A percentile compares a stretch with the other conserved stretches of the same genome.
Evolutionary conservation across 2,113 vertebrate species (phyloP).

Genomic region (Lontra canadensis): DNA sequence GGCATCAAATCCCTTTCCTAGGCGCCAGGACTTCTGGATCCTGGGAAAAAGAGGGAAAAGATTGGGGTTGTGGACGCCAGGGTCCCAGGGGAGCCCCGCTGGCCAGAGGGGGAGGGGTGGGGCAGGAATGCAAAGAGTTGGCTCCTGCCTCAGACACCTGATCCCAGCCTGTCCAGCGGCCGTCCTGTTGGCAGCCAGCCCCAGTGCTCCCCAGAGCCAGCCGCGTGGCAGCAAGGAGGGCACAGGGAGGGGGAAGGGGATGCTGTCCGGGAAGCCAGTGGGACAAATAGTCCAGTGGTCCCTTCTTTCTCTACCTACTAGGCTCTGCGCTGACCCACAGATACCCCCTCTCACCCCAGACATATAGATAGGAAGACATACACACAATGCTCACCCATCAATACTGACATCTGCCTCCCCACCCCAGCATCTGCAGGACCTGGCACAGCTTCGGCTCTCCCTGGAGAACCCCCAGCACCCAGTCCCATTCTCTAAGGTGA

Average conservation of each 20-base stretch:
- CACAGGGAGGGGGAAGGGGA: constrained; percentile 53
- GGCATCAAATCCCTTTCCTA: constrained; percentile 22
- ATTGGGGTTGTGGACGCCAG: constrained; percentile 34
- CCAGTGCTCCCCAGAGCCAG: constrained; percentile 74
- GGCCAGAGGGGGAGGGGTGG: constrained; percentile 58
- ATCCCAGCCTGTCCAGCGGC: constrained; percentile 74
- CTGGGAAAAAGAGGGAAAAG: constrained; percentile 8
- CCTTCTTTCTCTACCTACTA: neutral
- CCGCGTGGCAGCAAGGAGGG: constrained; percentile 78
- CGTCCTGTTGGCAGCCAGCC: constrained; percentile 76
- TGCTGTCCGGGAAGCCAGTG: neutral
- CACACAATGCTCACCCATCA: neutral
- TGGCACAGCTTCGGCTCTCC: neutral
- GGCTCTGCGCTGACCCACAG: neutral
- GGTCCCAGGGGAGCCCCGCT: constrained; percentile 54
- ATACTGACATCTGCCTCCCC: neutral
- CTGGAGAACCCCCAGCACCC: neutral
- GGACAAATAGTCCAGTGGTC: neutral
- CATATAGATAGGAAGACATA: neutral
- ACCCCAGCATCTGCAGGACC: neutral
- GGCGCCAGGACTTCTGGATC: constrained; percentile 20
- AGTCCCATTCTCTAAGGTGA: neutral
- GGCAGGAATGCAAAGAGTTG: constrained; percentile 74
- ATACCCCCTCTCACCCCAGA: neutral
- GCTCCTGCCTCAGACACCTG: constrained; percentile 77